A percentile compares a stretch with the other conserved stretches of the same genome.
Evolutionary conservation across 2,888 invertebrate genomes (phyloP).

Genomic region (Sphinx pinastri): DNA sequence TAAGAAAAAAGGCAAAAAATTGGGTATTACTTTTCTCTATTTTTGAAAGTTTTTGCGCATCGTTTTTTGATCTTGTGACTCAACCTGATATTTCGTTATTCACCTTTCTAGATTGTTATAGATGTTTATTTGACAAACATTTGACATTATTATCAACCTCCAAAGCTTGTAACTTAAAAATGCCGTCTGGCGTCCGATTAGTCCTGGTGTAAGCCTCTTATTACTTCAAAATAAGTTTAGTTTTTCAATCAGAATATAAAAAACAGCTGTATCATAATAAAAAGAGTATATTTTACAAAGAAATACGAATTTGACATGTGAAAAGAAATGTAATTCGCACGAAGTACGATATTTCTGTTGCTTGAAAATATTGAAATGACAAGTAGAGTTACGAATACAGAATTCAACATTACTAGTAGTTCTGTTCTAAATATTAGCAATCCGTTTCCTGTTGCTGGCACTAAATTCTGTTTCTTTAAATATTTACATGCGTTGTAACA

Average conservation of each 20-base stretch:
- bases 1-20: slow-evolving; percentile 11
- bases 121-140: background rate
- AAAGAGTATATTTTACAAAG: too few species aligned
- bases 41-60: slow-evolving; percentile 8
- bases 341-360: too few species aligned
- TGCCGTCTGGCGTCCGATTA: too few species aligned
- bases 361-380: background rate
- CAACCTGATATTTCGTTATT: background rate
- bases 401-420: background rate
- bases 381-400: background rate
- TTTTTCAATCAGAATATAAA: too few species aligned
- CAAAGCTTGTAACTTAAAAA: background rate
- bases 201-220: too few species aligned
- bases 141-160: background rate
- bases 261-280: too few species aligned
- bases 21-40: background rate
- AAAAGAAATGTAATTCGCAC: too few species aligned
- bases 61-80: slow-evolving; percentile 4
- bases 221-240: too few species aligned
- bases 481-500: slow-evolving; percentile 12
- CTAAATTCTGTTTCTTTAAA: slow-evolving; percentile 16
- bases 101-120: background rate
- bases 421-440: slow-evolving; percentile 16
- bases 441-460: slow-evolving; percentile 8
- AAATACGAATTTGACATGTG: too few species aligned